Conservation (phyloP, 2,113 vertebrate genomes). For the Lasiurus borealis region DNA sequence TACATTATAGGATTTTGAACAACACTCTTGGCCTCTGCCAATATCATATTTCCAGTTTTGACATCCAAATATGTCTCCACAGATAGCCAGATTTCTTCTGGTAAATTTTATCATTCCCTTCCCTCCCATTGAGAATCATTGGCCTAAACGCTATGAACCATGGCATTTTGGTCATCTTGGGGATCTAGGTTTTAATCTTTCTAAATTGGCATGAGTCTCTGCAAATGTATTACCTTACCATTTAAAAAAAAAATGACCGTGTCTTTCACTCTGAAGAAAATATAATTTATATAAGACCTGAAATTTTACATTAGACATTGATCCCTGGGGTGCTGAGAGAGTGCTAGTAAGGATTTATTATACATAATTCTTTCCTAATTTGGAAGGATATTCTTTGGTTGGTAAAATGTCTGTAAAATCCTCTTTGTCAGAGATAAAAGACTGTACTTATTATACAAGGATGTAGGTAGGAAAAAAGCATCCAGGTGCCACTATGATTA, state of each 20-base stretch:
- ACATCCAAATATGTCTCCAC: background rate
- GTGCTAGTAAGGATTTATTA: background rate
- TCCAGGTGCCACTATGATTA: conserved; percentile 19
- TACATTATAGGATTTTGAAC: background rate
- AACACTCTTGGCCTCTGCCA: background rate
- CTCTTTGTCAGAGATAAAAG: conserved; percentile 42
- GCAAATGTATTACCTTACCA: background rate
- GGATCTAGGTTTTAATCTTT: background rate
- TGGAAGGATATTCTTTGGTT: conserved; percentile 1
- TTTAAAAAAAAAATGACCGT: background rate
- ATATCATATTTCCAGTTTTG: background rate
- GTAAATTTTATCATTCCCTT: background rate
- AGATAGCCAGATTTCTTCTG: background rate
- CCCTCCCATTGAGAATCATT: background rate
- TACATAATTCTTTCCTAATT: background rate
- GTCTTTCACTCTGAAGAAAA: background rate
- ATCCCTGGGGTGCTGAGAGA: background rate
- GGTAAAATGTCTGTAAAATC: conserved; percentile 39
- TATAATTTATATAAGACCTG: background rate
- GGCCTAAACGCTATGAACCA: background rate
- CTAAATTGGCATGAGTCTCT: background rate
- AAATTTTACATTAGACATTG: conserved; percentile 1
- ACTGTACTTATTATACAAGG: conserved; percentile 8
- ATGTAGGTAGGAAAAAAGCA: background rate
- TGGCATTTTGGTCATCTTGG: background rate